Conservation (phyloP, 2,797 vertebrate genomes). For the Cryptoprocta ferox region DNA sequence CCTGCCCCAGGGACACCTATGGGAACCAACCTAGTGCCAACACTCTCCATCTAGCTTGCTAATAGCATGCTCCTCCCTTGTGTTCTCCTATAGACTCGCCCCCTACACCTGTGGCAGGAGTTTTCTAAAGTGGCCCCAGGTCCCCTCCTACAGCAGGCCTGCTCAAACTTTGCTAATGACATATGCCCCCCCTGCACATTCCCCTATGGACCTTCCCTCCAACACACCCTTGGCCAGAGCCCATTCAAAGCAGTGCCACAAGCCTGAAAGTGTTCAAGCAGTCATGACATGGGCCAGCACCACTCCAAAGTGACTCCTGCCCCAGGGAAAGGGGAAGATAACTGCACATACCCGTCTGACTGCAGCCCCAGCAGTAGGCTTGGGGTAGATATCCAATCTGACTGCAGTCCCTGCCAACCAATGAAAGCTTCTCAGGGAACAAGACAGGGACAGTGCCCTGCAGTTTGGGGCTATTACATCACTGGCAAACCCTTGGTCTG, state of each 20-base stretch:
- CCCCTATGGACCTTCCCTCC: not conserved
- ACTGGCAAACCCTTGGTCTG: not conserved
- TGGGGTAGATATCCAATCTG: not conserved
- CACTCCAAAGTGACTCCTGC: not conserved
- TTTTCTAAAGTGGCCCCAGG: not conserved
- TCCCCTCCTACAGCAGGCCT: not conserved
- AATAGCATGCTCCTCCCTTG: not conserved
- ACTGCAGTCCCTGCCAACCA: not conserved
- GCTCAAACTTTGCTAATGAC: not conserved
- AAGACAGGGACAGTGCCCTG: not conserved
- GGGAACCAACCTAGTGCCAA: not conserved
- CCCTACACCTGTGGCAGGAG: not conserved
- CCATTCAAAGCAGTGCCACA: not conserved
- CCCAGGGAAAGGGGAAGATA: not conserved
- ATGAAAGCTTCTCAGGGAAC: not conserved
- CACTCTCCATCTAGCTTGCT: not conserved
- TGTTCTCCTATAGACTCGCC: not conserved
- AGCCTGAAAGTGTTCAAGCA: not conserved
- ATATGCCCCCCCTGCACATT: not conserved
- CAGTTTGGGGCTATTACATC: not conserved
- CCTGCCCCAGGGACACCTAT: not conserved
- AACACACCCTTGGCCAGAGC: not conserved
- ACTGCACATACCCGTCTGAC: not conserved
- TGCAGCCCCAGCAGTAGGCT: not conserved
- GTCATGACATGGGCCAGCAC: not conserved